Percentiles rank a stretch among this genome's conserved stretches.
These are phyloP conservation scores for Agriopis aurantiaria DNA, from an alignment of 2,888 invertebrate species.

Conservation along the genomic window DNA sequence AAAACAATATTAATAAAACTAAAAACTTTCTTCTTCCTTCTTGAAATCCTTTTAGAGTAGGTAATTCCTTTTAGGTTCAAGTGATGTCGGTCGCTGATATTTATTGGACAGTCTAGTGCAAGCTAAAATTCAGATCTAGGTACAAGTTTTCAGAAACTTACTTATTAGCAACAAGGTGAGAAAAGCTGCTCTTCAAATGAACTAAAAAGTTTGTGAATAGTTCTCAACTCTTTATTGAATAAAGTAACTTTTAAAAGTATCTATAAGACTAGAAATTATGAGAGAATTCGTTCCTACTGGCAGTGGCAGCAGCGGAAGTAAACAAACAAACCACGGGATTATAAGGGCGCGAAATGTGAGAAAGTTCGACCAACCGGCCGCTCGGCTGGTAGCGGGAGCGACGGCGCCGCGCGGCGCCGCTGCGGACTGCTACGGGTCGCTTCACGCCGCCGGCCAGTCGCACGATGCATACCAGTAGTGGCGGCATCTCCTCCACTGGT, in stretches of 20 bases:
- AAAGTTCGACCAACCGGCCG: not conserved
- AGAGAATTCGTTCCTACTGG: not conserved
- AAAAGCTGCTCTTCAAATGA: not conserved
- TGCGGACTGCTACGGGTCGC: slow-evolving; percentile 6
- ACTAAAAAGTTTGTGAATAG: not conserved
- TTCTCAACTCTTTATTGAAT: not conserved
- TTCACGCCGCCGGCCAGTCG: slow-evolving; percentile 18
- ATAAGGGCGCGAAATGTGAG: slow-evolving; percentile 21
- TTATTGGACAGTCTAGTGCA: too few species aligned
- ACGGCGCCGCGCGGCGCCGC: slow-evolving; percentile 2
- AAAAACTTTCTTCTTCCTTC: too few species aligned
- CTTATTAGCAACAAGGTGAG: not conserved
- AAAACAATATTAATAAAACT: too few species aligned
- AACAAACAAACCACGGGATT: slow-evolving; percentile 22
- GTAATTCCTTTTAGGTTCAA: too few species aligned
- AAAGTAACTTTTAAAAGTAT: not conserved
- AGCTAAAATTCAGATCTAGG: not conserved
- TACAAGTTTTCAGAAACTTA: not conserved
- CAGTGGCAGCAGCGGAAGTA: slow-evolving; percentile 11
- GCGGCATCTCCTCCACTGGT: slow-evolving; percentile 69
- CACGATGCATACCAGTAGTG: slow-evolving; percentile 46
- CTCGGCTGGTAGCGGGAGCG: not conserved
- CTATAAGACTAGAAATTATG: not conserved
- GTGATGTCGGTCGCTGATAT: too few species aligned
- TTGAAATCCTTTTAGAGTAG: too few species aligned